These are phyloP conservation scores for Pluvialis apricaria DNA, from an alignment of 2,113 vertebrate species.

Conservation along the genomic window DNA sequence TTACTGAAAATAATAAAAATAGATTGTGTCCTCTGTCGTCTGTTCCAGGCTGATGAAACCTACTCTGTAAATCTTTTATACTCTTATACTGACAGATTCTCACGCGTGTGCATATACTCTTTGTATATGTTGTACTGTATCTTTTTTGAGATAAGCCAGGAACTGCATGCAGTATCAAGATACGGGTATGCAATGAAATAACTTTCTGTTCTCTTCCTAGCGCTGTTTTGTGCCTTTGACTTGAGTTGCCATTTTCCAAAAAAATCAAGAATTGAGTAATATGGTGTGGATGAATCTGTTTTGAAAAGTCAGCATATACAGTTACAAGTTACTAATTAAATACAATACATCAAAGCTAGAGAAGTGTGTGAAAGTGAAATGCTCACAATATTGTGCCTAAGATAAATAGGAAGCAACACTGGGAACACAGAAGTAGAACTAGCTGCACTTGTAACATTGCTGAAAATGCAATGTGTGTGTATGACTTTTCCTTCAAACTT, in stretches of 20 bases:
- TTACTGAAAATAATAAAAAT: neutral
- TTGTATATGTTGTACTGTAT: neutral
- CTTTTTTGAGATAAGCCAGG: neutral
- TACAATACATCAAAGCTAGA: neutral
- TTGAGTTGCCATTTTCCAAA: neutral
- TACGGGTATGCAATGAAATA: neutral
- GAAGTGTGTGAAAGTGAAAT: neutral
- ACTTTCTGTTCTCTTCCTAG: neutral
- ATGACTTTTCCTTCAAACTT: neutral
- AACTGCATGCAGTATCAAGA: neutral
- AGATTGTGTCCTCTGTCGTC: neutral
- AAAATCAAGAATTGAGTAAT: neutral
- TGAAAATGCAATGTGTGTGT: neutral
- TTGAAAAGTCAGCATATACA: neutral
- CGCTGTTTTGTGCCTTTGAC: neutral
- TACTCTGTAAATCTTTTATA: neutral
- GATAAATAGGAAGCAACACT: neutral
- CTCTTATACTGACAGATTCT: neutral
- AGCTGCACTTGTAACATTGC: neutral
- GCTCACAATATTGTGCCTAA: neutral
- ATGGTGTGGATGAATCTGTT: neutral
- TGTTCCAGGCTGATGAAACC: neutral
- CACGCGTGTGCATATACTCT: neutral
- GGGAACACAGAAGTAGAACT: neutral
- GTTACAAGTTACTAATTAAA: neutral